These are phyloP conservation scores for Zosterops hypoxanthus DNA, from an alignment of 2,113 vertebrate species.

Conservation along the genomic window DNA sequence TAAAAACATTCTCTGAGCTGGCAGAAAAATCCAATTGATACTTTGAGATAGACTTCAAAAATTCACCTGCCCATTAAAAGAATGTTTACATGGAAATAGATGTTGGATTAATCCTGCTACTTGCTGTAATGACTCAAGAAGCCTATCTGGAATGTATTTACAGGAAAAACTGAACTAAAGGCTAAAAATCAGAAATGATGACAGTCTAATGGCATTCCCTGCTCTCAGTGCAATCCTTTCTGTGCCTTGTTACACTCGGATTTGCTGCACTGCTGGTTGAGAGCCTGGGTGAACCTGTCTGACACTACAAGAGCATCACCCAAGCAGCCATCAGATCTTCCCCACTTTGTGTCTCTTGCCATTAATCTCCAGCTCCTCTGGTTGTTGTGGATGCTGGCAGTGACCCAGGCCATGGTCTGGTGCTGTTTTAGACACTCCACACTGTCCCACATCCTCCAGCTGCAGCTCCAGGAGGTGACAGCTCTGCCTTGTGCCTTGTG, in stretches of 20 bases:
- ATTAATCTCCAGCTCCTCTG: background rate
- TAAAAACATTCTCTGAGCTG: background rate
- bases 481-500: background rate
- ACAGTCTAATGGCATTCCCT: background rate
- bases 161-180: background rate
- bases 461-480: background rate
- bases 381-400: background rate
- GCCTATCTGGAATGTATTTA: background rate
- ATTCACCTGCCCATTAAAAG: background rate
- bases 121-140: background rate
- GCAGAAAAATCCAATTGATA: background rate
- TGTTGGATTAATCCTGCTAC: background rate
- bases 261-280: background rate
- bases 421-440: background rate
- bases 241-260: rapidly evolving
- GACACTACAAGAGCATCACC: background rate
- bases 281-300: background rate
- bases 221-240: background rate
- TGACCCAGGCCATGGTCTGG: background rate
- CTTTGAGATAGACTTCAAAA: background rate
- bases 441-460: background rate
- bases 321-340: background rate
- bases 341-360: background rate
- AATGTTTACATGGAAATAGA: background rate
- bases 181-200: background rate